Conservation (phyloP, 1,140 invertebrate genomes). For the Aleiodes sp. region DNA sequence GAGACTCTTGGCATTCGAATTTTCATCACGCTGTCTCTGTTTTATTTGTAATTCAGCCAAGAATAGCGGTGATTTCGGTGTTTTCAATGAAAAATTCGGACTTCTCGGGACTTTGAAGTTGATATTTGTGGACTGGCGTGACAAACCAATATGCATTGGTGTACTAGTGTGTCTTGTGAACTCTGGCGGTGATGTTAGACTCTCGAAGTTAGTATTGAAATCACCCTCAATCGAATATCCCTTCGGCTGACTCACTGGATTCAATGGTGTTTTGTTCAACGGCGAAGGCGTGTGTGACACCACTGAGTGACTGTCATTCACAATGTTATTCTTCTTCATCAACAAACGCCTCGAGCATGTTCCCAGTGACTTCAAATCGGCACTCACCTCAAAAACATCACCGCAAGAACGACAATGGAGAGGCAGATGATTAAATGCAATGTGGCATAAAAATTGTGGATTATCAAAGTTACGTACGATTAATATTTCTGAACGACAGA, state of each 20-base stretch:
- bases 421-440: slow-evolving; percentile 44
- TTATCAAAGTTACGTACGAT: slow-evolving; percentile 35
- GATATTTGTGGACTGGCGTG: slow-evolving; percentile 12
- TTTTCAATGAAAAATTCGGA: slow-evolving; percentile 42
- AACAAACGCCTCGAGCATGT: slow-evolving; percentile 16
- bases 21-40: not conserved
- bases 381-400: slow-evolving; percentile 31
- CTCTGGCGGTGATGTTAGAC: slow-evolving; percentile 42
- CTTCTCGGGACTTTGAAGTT: slow-evolving; percentile 36
- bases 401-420: slow-evolving; percentile 44
- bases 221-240: slow-evolving; percentile 26
- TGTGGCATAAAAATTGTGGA: slow-evolving; percentile 38
- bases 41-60: not conserved
- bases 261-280: slow-evolving; percentile 17
- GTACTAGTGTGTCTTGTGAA: slow-evolving; percentile 48
- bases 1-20: not conserved
- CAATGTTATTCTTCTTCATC: not conserved
- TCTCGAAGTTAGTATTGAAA: slow-evolving; percentile 30
- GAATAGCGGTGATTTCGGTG: slow-evolving; percentile 32
- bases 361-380: slow-evolving; percentile 41
- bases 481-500: slow-evolving; percentile 39
- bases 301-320: not conserved
- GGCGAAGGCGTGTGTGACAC: not conserved
- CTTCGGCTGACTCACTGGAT: slow-evolving; percentile 13
- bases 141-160: slow-evolving; percentile 42